These are phyloP conservation scores for Drosophila testacea DNA, from an alignment of 2,888 invertebrate species.

Conservation along the genomic window DNA sequence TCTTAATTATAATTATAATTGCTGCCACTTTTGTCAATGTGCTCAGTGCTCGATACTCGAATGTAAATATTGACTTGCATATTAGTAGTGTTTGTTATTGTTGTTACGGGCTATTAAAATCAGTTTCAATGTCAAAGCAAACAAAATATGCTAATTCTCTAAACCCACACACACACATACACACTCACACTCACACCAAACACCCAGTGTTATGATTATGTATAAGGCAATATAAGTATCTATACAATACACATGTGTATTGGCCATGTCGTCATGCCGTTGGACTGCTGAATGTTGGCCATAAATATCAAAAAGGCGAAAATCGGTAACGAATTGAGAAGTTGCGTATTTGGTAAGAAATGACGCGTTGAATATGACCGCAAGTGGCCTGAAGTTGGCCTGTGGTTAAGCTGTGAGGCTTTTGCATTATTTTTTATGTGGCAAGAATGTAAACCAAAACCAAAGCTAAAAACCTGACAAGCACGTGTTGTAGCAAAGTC, in stretches of 20 bases:
- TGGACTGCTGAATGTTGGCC: constrained; percentile 32
- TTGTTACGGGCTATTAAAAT: constrained; percentile 72
- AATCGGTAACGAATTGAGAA: constrained; percentile 13
- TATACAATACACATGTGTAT: constrained; percentile 21
- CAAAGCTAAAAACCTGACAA: constrained; percentile 25
- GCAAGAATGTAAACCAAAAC: constrained; percentile 20
- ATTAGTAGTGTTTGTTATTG: constrained; percentile 40
- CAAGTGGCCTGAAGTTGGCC: constrained; percentile 45
- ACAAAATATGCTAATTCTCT: constrained; percentile 74
- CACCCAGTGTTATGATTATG: constrained; percentile 15
- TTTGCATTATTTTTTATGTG: constrained; percentile 17
- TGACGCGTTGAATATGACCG: constrained; percentile 54
- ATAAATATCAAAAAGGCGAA: constrained; percentile 41
- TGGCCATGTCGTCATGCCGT: constrained; percentile 66
- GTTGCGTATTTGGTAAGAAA: constrained; percentile 47
- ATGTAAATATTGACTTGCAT: constrained; percentile 46
- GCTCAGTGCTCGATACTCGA: constrained; percentile 31
- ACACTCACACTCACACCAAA: constrained; percentile 28
- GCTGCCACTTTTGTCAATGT: constrained; percentile 31
- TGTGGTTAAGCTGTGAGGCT: constrained; percentile 33
- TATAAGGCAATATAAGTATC: constrained; percentile 41
- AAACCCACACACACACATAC: constrained; percentile 22
- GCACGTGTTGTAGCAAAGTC: constrained; percentile 57
- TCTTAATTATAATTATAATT: constrained; percentile 49
- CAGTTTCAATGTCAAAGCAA: constrained; percentile 76